Percentiles rank a stretch among this genome's conserved stretches.
These are phyloP conservation scores for Tangara arthus DNA, from an alignment of 2,797 vertebrate species.

Conservation along the genomic window DNA sequence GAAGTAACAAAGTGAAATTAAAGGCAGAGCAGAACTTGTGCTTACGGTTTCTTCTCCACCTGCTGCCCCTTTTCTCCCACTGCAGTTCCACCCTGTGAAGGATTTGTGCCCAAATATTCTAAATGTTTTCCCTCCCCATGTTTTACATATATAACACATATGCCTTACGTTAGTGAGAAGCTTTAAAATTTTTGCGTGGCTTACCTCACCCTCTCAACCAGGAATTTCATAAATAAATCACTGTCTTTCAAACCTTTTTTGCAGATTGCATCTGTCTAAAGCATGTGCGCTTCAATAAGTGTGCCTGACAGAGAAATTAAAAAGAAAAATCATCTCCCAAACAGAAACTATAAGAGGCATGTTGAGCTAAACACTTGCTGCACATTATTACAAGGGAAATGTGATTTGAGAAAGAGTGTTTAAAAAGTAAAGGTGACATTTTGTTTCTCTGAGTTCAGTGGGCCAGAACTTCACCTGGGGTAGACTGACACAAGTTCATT, in stretches of 20 bases:
- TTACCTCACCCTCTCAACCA: slow-evolving; percentile 46
- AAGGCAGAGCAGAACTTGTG: background rate
- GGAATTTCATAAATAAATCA: slow-evolving; percentile 68
- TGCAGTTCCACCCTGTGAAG: background rate
- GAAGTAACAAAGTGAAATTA: background rate
- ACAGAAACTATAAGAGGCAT: slow-evolving; percentile 57
- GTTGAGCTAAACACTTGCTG: slow-evolving; percentile 51
- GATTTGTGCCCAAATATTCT: background rate
- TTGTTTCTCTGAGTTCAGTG: slow-evolving; percentile 53
- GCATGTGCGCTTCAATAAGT: slow-evolving; percentile 54
- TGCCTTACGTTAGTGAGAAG: background rate
- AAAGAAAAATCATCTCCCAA: slow-evolving; percentile 68
- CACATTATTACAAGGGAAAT: slow-evolving; percentile 56
- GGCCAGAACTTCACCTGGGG: slow-evolving; percentile 31
- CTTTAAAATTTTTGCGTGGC: slow-evolving; percentile 23
- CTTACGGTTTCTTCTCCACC: background rate
- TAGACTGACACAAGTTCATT: background rate
- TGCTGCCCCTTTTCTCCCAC: background rate
- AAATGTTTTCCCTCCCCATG: background rate
- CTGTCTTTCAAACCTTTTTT: slow-evolving; percentile 62
- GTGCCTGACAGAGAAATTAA: slow-evolving; percentile 70
- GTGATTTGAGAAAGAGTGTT: slow-evolving; percentile 39
- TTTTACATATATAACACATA: background rate
- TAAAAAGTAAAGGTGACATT: slow-evolving; percentile 56
- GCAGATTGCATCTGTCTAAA: slow-evolving; percentile 59